Conservation (phyloP, 2,797 vertebrate genomes). For the Falco peregrinus region DNA sequence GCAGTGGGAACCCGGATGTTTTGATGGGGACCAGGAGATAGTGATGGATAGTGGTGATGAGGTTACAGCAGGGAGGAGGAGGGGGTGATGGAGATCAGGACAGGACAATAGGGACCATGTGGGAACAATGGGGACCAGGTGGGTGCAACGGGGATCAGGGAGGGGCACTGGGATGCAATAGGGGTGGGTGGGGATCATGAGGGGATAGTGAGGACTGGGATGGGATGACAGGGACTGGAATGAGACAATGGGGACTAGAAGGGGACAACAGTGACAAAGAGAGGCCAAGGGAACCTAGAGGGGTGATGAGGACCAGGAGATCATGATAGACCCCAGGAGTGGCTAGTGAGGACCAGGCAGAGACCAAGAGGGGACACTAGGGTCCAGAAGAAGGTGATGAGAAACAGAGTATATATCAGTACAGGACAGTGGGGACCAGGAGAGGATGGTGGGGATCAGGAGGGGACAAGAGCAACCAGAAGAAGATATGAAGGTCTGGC, state of each 20-base stretch:
- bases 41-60: neutral
- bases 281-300: neutral
- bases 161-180: neutral
- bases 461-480: neutral
- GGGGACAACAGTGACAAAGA: neutral
- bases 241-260: neutral
- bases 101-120: neutral
- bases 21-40: neutral
- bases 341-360: neutral
- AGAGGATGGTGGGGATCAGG: neutral
- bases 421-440: neutral
- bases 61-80: neutral
- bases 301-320: neutral
- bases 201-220: neutral
- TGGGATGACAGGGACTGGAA: neutral
- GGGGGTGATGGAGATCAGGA: neutral
- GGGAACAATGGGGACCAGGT: neutral
- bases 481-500: neutral
- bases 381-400: neutral
- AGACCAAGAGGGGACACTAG: neutral
- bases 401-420: neutral
- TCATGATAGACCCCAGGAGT: neutral
- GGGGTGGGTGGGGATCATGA: neutral
- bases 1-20: neutral
- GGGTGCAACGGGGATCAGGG: neutral